Base-by-base conservation (phyloP, 92 coral and sea anemone species). In the Metridium senile region DNA sequence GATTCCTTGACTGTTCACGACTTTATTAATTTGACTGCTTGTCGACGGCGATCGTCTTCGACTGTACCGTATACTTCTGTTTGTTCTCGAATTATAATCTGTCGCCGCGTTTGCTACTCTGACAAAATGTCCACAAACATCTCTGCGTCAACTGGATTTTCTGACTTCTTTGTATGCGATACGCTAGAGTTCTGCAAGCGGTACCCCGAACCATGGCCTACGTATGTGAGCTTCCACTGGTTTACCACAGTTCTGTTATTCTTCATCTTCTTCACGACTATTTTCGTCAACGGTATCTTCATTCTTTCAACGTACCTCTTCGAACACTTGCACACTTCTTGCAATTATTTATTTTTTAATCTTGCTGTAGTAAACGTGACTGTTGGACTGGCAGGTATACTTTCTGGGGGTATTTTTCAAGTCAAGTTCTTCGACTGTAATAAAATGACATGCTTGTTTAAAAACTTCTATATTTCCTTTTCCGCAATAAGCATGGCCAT, bases 401-500 rank as follows among this genome's bases (percentile, higher is more conserved):
- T 72, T n/a, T 3, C 66, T 16, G 51, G 65, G n/a, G 51, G 45
- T 23, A 18, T 29, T 2, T 72, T 27, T 30, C 49, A 53, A 18
- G 20, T 1, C 3, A 25, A 31, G 66, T n/a, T 53, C 22, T 9
- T 31, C 29, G 62, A 33, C 17, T 72, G 76, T 18, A 22, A 7
- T 26, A 26, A 28, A 7, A 68, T 22, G 34, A 30, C 34, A 0
- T 68, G 73, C 13, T 35, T 45, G 23, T 68, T 68, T 18, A 68
- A 68, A 18, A 28, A 68, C 73, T 0, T 68, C 1, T 45, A 68
- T 45, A 49, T 68, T 7, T 39, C 0, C n/a, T 53, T 72, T 39
- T 27, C 56, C 0, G 66, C 49, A 20, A 56, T 61, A 1, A 61
- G 65, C 2, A 72, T 72, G 76, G 62, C 76, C 26, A 27, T 72